phyloP scores from a whole-genome alignment of 1,140 invertebrate species.

The Drosophila sulfurigaster region DNA sequence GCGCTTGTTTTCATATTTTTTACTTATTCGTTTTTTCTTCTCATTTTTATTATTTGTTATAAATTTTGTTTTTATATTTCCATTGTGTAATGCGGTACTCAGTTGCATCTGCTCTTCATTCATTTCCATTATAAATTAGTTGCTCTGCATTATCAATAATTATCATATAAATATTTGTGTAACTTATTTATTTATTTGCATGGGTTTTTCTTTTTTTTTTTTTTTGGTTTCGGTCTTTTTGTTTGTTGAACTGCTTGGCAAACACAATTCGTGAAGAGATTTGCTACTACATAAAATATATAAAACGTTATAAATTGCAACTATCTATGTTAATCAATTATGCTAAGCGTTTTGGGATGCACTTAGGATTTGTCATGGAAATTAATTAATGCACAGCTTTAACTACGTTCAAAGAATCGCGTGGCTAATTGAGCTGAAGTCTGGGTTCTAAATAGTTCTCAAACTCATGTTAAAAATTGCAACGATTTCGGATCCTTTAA shows the following conservation, averaged over 20 bases:
- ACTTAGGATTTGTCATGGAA: conserved; percentile 1
- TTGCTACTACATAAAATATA: conserved; percentile 32
- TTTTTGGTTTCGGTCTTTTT: conserved; percentile 16
- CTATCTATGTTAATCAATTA: conserved; percentile 26
- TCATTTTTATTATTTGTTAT: conserved; percentile 61
- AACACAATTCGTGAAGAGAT: conserved; percentile 53
- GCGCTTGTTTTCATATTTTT: conserved; percentile 48
- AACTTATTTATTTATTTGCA: conserved; percentile 32
- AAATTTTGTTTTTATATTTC: conserved; percentile 39
- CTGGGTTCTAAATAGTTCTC: not conserved
- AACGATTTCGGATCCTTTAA: not conserved
- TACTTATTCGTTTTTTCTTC: conserved; percentile 57
- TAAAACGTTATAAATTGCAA: conserved; percentile 38
- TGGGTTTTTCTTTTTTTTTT: not conserved
- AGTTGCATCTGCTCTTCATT: conserved; percentile 24
- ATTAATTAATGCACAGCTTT: conserved; percentile 8
- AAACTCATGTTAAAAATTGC: not conserved
- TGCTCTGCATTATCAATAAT: conserved; percentile 76
- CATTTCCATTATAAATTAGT: conserved; percentile 71
- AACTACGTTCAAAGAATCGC: conserved; percentile 2
- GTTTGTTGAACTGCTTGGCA: conserved; percentile 49
- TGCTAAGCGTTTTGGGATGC: conserved; percentile 1
- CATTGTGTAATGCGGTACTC: conserved; percentile 42
- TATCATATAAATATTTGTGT: conserved; percentile 78
- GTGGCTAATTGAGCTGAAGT: not conserved